Base-by-base conservation (phyloP, 1,140 invertebrate species). In the Scaptomyza graminum region DNA sequence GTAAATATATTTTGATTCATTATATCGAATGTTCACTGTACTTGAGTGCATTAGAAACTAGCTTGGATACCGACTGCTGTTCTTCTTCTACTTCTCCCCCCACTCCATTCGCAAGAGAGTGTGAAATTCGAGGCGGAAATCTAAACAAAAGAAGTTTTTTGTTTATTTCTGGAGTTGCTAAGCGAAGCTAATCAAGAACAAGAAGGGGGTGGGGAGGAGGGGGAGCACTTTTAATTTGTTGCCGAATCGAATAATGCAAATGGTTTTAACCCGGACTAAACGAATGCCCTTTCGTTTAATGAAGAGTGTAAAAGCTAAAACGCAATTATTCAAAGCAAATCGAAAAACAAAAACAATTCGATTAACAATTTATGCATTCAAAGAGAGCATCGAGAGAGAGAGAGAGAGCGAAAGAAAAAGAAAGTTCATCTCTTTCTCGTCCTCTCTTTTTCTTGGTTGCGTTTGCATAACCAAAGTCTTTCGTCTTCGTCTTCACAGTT, bases 381-480 rank as follows among this genome's bases (percentile, higher is more conserved):
- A 47, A 16, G 47, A 28, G 47, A 31, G 49, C 31, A 34, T 28
- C 28, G 28, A 9, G 6, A 34, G 7, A 34, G 31, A 34, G 31
- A 34, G 31, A 22, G 46, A 39, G 31, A 50, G 28, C 0, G 31
- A 34, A 7, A 9, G 31, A 31, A 49, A 44, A 18, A 22, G n/a
- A 50, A 64, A 61, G 59, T 67, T 68, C 66, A 49, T 61, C 59
- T 57, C 59, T 57, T 55, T 31, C 28, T 31, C n/a, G n/a, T n/a
- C n/a, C 28, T 31, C 28, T 31, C 28, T 31, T 44, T 67, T 15
- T 37, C 11, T 28, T 50, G 34, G 22, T 28, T 44, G 50, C 77
- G 83, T 85, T 85, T 85, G 72, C 83, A 88, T 85, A 85, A 85
- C 70, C 78, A 79, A 74, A 77, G 5, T 31, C 28, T 5, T 31